phyloP scores from a whole-genome alignment of 2,797 vertebrate genomes.

The Stomatorhinus walkeri region DNA sequence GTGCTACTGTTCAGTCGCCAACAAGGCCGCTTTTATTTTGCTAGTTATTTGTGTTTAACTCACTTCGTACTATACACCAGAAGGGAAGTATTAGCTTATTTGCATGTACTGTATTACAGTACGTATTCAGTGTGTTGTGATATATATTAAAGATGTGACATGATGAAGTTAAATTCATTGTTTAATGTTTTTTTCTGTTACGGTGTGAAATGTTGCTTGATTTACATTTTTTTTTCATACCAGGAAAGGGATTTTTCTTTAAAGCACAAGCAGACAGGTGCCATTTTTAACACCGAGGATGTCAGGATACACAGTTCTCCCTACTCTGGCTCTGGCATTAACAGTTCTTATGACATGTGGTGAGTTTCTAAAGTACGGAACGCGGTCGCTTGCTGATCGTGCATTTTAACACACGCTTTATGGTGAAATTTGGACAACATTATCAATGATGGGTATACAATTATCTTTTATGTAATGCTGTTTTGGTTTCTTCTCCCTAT shows the following conservation, averaged over 20 bases:
- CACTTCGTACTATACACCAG: background rate
- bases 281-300: background rate
- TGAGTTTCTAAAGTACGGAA: background rate
- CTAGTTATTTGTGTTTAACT: background rate
- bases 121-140: background rate
- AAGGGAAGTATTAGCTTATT: background rate
- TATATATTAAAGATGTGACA: background rate
- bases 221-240: background rate
- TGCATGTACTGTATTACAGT: background rate
- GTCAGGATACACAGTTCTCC: background rate
- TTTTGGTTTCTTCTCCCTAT: background rate
- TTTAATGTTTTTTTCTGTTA: background rate
- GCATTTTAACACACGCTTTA: background rate
- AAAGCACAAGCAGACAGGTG: background rate
- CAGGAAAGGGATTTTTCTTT: background rate
- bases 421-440: background rate
- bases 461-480: background rate
- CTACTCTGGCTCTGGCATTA: background rate
- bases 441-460: background rate
- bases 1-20: background rate
- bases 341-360: constrained; percentile 14
- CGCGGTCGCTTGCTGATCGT: background rate
- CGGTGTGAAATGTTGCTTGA: background rate
- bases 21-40: background rate
- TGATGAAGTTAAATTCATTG: background rate